phyloP scores from a whole-genome alignment of 2,113 vertebrate species.

The Gracilinanus agilis region DNA sequence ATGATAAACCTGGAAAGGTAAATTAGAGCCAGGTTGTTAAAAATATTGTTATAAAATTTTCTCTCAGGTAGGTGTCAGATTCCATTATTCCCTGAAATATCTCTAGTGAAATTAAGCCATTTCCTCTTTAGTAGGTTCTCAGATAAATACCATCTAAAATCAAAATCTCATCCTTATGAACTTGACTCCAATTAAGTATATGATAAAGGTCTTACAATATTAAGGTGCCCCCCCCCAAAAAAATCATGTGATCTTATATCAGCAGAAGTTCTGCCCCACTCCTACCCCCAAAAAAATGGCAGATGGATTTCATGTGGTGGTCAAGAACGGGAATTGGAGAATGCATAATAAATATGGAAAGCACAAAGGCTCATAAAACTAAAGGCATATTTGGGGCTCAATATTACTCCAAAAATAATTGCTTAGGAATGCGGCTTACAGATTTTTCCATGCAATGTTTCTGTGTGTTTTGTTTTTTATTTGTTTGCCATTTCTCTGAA shows the following conservation, averaged over 20 bases:
- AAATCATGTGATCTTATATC: neutral
- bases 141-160: neutral
- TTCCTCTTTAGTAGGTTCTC: neutral
- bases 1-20: neutral
- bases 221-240: neutral
- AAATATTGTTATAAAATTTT: neutral
- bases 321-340: neutral
- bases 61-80: neutral
- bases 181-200: neutral
- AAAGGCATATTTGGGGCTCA: neutral
- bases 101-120: neutral
- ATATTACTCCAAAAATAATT: conserved; percentile 54
- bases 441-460: conserved; percentile 18
- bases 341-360: conserved; percentile 8
- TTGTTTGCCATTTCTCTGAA: conserved; percentile 15
- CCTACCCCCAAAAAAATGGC: neutral
- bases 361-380: conserved; percentile 44
- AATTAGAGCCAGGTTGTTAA: neutral
- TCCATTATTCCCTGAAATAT: neutral
- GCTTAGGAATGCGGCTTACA: conserved; percentile 18
- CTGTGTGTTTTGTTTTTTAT: conserved; percentile 32
- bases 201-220: neutral
- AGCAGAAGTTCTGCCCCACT: neutral
- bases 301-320: neutral
- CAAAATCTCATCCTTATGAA: neutral